A percentile compares a stretch with the other conserved stretches of the same genome.
phyloP scores from a whole-genome alignment of 2,797 vertebrate species.

The Rhinatrema bivittatum region DNA sequence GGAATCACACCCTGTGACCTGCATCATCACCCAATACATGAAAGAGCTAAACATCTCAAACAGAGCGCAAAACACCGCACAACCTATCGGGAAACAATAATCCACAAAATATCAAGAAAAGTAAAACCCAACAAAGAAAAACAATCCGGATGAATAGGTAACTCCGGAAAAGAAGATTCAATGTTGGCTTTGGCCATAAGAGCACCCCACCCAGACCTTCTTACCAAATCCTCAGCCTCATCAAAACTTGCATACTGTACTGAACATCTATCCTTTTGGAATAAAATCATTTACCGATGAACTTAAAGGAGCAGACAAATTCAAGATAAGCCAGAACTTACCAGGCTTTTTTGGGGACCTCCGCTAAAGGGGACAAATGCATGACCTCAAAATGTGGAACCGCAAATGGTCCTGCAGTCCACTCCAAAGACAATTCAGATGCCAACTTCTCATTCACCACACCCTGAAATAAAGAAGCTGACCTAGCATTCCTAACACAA shows the following conservation, averaged over 20 bases:
- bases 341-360: neutral
- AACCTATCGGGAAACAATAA: neutral
- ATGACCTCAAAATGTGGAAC: neutral
- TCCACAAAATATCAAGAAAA: neutral
- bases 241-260: neutral
- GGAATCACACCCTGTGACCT: too few relatives aligned
- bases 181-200: neutral
- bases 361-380: neutral
- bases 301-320: neutral
- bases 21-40: too few relatives aligned
- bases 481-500: too few relatives aligned
- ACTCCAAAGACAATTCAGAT: neutral
- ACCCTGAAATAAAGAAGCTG: too few relatives aligned
- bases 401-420: neutral
- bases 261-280: neutral
- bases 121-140: neutral
- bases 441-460: neutral
- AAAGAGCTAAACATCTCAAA: too few relatives aligned
- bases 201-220: neutral
- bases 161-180: neutral
- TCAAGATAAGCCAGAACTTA: neutral
- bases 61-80: neutral
- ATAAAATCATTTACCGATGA: neutral
- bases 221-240: neutral
- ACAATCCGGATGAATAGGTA: too few relatives aligned